A percentile compares a stretch with the other conserved stretches of the same genome.
Evolutionary conservation across 2,113 vertebrate species (phyloP).

Genomic region (Alaudala cheleensis): DNA sequence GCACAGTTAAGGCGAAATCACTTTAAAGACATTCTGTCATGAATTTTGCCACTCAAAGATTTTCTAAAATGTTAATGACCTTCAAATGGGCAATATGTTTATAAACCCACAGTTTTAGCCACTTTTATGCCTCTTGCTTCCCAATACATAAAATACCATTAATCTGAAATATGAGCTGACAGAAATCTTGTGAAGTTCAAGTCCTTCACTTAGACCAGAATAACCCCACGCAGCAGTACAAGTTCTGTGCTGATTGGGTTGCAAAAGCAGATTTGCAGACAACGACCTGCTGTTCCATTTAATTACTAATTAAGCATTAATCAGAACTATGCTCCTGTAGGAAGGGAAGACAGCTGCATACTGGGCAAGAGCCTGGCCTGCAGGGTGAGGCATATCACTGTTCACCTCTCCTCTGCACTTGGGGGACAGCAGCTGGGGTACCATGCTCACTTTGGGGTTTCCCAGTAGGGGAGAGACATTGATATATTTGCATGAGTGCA

Average conservation of each 20-base stretch:
- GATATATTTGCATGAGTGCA: accelerated
- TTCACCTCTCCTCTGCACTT: neutral
- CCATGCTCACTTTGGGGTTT: neutral
- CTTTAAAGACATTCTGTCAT: neutral
- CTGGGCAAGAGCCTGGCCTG: neutral
- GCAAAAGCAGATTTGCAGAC: neutral
- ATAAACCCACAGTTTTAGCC: neutral
- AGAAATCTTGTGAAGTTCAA: neutral
- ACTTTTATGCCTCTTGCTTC: neutral
- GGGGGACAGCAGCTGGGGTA: neutral
- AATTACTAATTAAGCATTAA: neutral
- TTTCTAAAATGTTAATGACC: neutral
- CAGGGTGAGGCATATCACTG: neutral
- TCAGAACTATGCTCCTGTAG: neutral
- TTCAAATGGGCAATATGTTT: neutral
- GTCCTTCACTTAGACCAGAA: neutral
- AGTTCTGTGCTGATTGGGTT: neutral
- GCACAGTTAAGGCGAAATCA: neutral
- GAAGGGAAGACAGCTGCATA: neutral
- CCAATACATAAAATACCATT: neutral
- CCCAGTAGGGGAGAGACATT: neutral
- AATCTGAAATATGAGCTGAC: neutral
- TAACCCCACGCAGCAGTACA: neutral
- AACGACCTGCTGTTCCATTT: neutral
- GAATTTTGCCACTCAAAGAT: neutral